A percentile compares a stretch with the other conserved stretches of the same genome.
Evolutionary conservation across 2,888 invertebrate genomes (phyloP).

Genomic region (Eumerus sabulonum): DNA sequence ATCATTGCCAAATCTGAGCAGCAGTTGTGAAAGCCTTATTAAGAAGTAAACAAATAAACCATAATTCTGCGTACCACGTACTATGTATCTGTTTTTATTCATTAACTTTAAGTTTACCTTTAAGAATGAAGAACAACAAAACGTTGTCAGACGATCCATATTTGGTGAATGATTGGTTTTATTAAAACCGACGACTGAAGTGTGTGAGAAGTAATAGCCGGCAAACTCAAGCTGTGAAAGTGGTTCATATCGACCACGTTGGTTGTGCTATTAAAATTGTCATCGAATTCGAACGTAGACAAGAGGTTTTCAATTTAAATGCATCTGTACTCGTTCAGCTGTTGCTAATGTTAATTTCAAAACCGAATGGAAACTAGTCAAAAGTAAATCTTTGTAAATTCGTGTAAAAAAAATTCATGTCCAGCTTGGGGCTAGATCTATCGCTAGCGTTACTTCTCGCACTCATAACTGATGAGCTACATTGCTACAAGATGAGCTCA

Average conservation of each 20-base stretch:
- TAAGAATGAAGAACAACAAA: too few species aligned
- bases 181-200: constrained; percentile 49
- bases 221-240: constrained; percentile 11
- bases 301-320: too few species aligned
- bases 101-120: too few species aligned
- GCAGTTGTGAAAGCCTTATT: constrained; percentile 83
- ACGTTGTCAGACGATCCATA: constrained; percentile 49
- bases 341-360: background rate
- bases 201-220: constrained; percentile 49
- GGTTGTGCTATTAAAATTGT: constrained; percentile 56
- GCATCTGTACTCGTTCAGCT: too few species aligned
- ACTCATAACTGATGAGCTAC: background rate
- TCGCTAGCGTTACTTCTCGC: constrained; percentile 32
- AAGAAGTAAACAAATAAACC: constrained; percentile 75
- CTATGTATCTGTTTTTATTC: too few species aligned
- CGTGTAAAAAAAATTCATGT: background rate
- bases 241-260: constrained; percentile 10
- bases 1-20: constrained; percentile 86
- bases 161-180: constrained; percentile 31
- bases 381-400: background rate
- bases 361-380: background rate
- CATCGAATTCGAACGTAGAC: background rate
- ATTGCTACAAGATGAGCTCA: too few species aligned
- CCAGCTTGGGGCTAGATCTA: too few species aligned
- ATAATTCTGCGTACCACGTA: constrained; percentile 24